A percentile compares a stretch with the other conserved stretches of the same genome.
Conservation (phyloP, 2,113 vertebrate species). For the Scolopax mira region DNA sequence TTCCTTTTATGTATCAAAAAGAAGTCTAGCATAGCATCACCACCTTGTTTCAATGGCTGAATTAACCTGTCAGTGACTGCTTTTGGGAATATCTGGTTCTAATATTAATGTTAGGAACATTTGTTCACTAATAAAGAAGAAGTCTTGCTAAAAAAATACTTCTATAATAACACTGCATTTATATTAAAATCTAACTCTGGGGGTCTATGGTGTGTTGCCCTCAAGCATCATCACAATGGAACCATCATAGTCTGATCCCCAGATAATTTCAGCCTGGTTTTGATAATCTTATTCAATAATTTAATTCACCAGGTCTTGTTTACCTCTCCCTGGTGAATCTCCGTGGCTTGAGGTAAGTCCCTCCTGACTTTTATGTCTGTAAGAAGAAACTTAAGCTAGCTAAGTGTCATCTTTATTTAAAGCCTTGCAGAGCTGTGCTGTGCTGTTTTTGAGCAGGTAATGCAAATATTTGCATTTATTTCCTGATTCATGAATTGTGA, state of each 20-base stretch:
- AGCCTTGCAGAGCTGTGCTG: neutral
- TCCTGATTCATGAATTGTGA: neutral
- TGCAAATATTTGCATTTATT: neutral
- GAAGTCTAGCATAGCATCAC: neutral
- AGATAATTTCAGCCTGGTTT: neutral
- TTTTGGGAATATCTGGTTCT: neutral
- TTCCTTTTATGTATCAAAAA: neutral
- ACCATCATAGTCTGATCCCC: neutral
- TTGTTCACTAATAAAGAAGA: constrained; percentile 1
- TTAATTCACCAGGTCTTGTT: neutral
- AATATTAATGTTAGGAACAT: neutral
- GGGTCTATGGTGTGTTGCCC: neutral
- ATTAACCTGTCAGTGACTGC: neutral
- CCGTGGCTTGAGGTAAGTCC: neutral
- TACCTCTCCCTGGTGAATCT: neutral
- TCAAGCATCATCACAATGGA: neutral
- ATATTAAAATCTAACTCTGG: neutral
- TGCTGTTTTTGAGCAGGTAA: neutral
- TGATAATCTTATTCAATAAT: constrained; percentile 32
- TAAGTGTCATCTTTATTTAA: neutral
- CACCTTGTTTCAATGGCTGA: neutral
- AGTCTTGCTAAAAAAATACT: neutral
- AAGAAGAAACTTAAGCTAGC: neutral
- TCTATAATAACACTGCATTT: neutral
- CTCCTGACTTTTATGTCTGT: neutral